These are phyloP conservation scores for Drosophila putrida DNA, from an alignment of 2,888 invertebrate species.

Conservation along the genomic window DNA sequence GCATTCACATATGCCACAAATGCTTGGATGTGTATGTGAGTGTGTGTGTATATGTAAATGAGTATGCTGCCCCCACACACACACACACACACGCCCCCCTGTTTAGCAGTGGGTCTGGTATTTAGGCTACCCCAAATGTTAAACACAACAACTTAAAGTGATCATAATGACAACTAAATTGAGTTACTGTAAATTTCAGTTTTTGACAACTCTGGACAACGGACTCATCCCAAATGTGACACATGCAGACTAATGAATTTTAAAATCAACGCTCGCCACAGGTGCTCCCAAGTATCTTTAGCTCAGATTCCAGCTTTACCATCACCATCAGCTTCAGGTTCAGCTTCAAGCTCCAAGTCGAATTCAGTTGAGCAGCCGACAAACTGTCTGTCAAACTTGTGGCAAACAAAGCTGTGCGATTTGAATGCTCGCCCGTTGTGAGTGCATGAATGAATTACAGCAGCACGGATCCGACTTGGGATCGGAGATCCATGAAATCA, in stretches of 20 bases:
- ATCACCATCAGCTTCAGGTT: neutral
- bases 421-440: conserved; percentile 75
- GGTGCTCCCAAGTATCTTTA: conserved; percentile 58
- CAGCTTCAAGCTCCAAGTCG: neutral
- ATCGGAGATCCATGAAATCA: conserved; percentile 54
- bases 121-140: conserved; percentile 33
- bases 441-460: conserved; percentile 82
- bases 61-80: conserved; percentile 18
- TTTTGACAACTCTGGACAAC: conserved; percentile 66
- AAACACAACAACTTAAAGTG: conserved; percentile 17
- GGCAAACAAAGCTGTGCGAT: conserved; percentile 58
- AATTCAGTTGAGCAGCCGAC: conserved; percentile 57
- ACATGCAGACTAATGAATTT: conserved; percentile 84
- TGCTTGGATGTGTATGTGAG: conserved; percentile 15
- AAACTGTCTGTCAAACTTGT: conserved; percentile 76
- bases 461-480: conserved; percentile 17
- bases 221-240: conserved; percentile 74
- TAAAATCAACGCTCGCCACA: conserved; percentile 83
- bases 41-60: conserved; percentile 38
- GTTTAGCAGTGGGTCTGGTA: conserved; percentile 22
- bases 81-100: conserved; percentile 14
- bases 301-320: neutral
- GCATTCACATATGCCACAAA: conserved; percentile 52
- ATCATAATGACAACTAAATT: conserved; percentile 77
- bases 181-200: conserved; percentile 46